A percentile compares a stretch with the other conserved stretches of the same genome.
Evolutionary conservation across 1,140 invertebrate species (phyloP).

Genomic region (Oreohelix idahoensis): DNA sequence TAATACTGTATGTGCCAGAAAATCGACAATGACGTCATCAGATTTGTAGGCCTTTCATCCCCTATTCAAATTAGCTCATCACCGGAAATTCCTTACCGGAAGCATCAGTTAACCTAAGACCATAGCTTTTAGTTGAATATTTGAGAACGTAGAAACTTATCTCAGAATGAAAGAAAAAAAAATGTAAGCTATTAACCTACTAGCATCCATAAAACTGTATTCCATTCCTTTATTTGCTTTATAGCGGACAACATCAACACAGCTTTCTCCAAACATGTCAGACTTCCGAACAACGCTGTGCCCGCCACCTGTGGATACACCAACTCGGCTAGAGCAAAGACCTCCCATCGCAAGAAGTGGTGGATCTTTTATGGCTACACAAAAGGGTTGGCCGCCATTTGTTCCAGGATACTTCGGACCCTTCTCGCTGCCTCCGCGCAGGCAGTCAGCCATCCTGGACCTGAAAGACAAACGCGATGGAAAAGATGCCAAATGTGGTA

Average conservation of each 20-base stretch:
- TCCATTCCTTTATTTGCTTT: neutral
- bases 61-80: neutral
- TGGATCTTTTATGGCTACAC: conserved; percentile 36
- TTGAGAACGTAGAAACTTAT: no score
- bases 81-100: neutral
- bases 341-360: conserved; percentile 26
- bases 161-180: no score
- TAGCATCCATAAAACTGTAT: no score
- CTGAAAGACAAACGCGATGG: conserved; percentile 31
- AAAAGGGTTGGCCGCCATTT: conserved; percentile 36
- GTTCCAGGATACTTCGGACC: conserved; percentile 38
- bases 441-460: conserved; percentile 30
- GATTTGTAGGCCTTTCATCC: neutral
- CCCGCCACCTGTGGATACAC: conserved; percentile 22
- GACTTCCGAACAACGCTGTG: neutral
- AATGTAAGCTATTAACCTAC: no score
- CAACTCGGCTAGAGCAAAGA: conserved; percentile 26
- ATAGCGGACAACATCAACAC: neutral
- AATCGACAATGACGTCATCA: neutral
- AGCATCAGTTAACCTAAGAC: neutral
- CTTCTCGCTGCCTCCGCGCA: conserved; percentile 33
- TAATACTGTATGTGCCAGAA: no score
- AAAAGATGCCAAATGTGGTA: conserved; percentile 11
- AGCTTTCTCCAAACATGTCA: neutral
- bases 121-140: no score